phyloP scores from a whole-genome alignment of 1,140 invertebrate species.

The Lepidostoma basale region DNA sequence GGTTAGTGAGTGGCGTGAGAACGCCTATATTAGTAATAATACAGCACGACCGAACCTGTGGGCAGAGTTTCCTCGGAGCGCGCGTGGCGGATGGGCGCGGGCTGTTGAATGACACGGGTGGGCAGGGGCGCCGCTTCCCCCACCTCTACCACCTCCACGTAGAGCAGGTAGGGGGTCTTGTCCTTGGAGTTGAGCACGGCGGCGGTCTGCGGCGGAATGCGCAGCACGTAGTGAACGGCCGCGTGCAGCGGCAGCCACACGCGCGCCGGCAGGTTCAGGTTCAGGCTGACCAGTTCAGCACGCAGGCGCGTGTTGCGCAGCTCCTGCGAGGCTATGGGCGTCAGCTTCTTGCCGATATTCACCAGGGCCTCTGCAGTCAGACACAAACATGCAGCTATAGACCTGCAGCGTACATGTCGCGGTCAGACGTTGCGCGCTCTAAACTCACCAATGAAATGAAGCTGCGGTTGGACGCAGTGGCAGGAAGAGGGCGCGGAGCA shows the following conservation, averaged over 20 bases:
- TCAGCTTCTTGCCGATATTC: conserved; percentile 88
- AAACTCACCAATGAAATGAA: conserved; percentile 44
- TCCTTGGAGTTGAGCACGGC: conserved; percentile 99
- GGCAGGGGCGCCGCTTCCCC: conserved; percentile 71
- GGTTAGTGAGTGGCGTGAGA: not conserved
- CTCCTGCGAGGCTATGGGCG: conserved; percentile 91
- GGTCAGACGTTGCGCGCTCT: no score
- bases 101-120: conserved; percentile 54
- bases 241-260: conserved; percentile 96
- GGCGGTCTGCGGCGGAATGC: conserved; percentile 88
- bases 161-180: conserved; percentile 98
- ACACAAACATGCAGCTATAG: no score
- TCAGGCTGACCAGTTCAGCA: conserved; percentile 90
- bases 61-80: conserved; percentile 91
- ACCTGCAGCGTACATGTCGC: no score
- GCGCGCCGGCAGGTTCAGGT: conserved; percentile 94
- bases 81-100: conserved; percentile 71
- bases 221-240: conserved; percentile 89
- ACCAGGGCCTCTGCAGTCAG: conserved; percentile 68
- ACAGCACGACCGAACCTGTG: conserved; percentile 47
- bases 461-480: conserved; percentile 42
- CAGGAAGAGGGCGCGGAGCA: conserved; percentile 72
- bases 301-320: conserved; percentile 88
- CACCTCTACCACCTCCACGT: conserved; percentile 94
- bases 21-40: not conserved